Evolutionary conservation across 2,113 vertebrate genomes (phyloP), one percentile per base, ranked within the genome.

Genomic region (Clarias batrachus): DNA sequence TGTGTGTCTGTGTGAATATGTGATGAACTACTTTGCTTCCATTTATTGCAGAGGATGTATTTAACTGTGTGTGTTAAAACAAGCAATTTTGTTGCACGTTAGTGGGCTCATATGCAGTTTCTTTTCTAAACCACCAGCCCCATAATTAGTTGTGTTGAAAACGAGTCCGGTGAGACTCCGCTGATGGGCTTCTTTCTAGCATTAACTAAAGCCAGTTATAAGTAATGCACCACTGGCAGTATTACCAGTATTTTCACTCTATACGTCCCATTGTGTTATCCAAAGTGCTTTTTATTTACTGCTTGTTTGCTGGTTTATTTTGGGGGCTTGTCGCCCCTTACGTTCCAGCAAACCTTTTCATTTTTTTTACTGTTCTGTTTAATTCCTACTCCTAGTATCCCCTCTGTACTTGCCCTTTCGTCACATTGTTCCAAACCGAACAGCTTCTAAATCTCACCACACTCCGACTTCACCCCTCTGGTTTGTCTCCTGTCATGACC

Each of bases 381-480:
- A 91, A 92, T 92, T 93, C 90, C 91, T 94, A 92, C 91, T 92
- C 91, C 89, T 91, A 87, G 83, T 90, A 88, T 86, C 89, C 88
- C 88, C 76, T 90, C 60, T 86, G 71, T 86, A 63, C 77, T 87
- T 25, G 77, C 81, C 48, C 73, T 87, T 82, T 77, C 77, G 79
- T 88, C 84, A 74, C 57, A 52, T 85, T 88, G 86, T 89, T 91
- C 89, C 86, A 88, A 88, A 81, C 83, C 87, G 62, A 87, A 79
- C 80, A 80, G 71, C 83, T 87, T 77, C 14, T 21, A 48, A 66
- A 48, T 83, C 84, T 85, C 68, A 63, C 85, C 85, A 81, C 4
- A 1, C 82, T 87, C 33, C 86, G 66, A 30, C 86, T 79, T 78
- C 30, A 23, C 66, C 62, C 13, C 48, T 89, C 81, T 81, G 23